Percentiles rank a stretch among this genome's conserved stretches.
phyloP scores from a whole-genome alignment of 2,113 vertebrate genomes.

The Galbula dea region DNA sequence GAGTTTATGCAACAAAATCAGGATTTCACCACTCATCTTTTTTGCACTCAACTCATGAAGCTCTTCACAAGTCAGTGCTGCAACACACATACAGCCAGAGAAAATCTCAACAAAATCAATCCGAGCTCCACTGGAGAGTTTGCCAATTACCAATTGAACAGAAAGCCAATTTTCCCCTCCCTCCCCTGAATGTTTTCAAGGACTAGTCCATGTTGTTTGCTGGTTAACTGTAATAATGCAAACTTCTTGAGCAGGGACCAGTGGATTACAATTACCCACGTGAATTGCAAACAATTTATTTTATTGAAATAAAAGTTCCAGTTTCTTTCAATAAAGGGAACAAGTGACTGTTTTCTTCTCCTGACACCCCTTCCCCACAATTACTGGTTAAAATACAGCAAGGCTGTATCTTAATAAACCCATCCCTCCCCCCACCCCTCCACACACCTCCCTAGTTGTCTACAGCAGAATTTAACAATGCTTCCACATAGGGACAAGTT shows the following conservation, averaged over 20 bases:
- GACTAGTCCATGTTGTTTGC: slow-evolving; percentile 54
- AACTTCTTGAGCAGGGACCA: slow-evolving; percentile 61
- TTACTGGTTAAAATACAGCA: slow-evolving; percentile 77
- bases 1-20: slow-evolving; percentile 73
- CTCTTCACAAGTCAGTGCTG: slow-evolving; percentile 44
- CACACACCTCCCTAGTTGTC: slow-evolving; percentile 24
- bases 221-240: slow-evolving; percentile 63
- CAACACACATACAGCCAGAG: slow-evolving; percentile 1
- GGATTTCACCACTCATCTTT: slow-evolving; percentile 70
- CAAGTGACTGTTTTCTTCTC: slow-evolving; percentile 70
- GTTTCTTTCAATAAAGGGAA: slow-evolving; percentile 74
- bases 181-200: slow-evolving; percentile 61
- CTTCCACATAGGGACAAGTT: not conserved
- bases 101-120: slow-evolving; percentile 66
- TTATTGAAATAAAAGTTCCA: slow-evolving; percentile 57
- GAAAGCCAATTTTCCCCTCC: slow-evolving; percentile 69
- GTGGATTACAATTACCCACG: slow-evolving; percentile 20
- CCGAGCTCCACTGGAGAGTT: slow-evolving; percentile 73
- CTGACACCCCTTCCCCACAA: slow-evolving; percentile 61
- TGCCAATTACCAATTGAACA: slow-evolving; percentile 73
- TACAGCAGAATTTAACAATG: slow-evolving; percentile 69
- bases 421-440: slow-evolving; percentile 34
- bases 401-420: slow-evolving; percentile 68
- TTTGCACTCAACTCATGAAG: slow-evolving; percentile 49
- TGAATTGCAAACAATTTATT: slow-evolving; percentile 17